Conservation (phyloP, 2,888 invertebrate species). For the Phasia obesa region DNA sequence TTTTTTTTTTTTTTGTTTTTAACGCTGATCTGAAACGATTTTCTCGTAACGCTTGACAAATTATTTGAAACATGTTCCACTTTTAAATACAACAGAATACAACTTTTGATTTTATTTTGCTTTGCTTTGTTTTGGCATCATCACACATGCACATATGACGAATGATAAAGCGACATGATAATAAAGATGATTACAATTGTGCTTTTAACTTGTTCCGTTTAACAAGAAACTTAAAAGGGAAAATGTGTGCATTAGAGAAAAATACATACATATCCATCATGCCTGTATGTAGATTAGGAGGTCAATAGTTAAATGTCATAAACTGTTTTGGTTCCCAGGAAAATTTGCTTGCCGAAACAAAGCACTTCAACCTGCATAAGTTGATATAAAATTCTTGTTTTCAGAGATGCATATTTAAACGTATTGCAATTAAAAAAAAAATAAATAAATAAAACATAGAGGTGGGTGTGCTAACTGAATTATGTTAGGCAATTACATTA, state of each 20-base stretch:
- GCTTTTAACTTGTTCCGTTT: neutral
- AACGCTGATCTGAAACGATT: slow-evolving; percentile 75
- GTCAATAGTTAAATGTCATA: slow-evolving; percentile 61
- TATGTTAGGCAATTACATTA: no score
- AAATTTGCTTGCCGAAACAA: slow-evolving; percentile 32
- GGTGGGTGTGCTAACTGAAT: neutral
- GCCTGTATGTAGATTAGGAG: slow-evolving; percentile 39
- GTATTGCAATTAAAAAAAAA: slow-evolving; percentile 6
- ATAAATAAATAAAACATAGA: neutral
- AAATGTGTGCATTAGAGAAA: neutral
- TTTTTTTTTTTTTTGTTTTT: slow-evolving; percentile 54
- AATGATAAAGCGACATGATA: slow-evolving; percentile 23
- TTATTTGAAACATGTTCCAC: slow-evolving; percentile 72
- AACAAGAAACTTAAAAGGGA: neutral
- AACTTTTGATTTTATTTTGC: slow-evolving; percentile 40
- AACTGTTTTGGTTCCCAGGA: slow-evolving; percentile 32
- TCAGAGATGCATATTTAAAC: slow-evolving; percentile 12
- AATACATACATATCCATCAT: no score
- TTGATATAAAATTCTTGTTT: neutral
- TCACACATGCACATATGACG: slow-evolving; percentile 1
- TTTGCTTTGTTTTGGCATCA: neutral
- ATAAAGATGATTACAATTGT: slow-evolving; percentile 30
- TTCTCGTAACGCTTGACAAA: slow-evolving; percentile 81
- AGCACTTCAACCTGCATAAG: slow-evolving; percentile 57
- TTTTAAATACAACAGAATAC: slow-evolving; percentile 50